Evolutionary conservation across 2,888 invertebrate genomes (phyloP), one percentile per base, ranked within the genome.

Genomic region (Choristoneura rosaceana): DNA sequence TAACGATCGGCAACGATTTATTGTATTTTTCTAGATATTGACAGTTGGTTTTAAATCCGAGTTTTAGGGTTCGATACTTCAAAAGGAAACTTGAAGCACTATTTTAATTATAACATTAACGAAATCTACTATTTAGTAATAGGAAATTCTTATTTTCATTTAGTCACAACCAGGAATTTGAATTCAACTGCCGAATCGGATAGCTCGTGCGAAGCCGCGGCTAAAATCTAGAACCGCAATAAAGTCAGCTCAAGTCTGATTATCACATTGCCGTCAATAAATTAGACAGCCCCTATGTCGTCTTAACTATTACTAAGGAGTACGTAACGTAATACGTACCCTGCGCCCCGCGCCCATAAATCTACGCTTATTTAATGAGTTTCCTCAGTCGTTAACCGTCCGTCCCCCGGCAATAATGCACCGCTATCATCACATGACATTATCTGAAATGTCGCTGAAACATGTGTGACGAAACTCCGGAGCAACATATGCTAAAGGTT

Each of bases 291-390:
- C 61, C 55, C 63, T 60, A 61, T 61, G 58, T 64, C 70, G 58
- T 70, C 70, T 70, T 59, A 62, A 55, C 66, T 62, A 61, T 66
- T 33, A 12, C 43, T 60, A 34, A 5, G 34, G 12, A 41, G 50
- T 15, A 61, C 62, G 55, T 69, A 71, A 60, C 66, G 43, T 14
- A 63, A 69, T 63, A 71, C 84, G 85, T 84, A 79, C 82, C 55
- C 55, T 10, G n/a, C 47, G 47, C 86, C 88, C 83, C 76, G 77
- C 12, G 78, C 79, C 82, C 79, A 90, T 92, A 92, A 92, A 93
- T 93, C 86, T 82, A 81, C 84, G 83, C 82, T 84, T 89, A 90
- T 90, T 92, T 92, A 93, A 93, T 90, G 92, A 92, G 91, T 90
- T 92, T 90, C 91, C 90, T 89, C 81, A 78, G 85, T 85, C 90